Evolutionary conservation across 1,140 invertebrate species (phyloP).

Genomic region (Zelostemma sp.): DNA sequence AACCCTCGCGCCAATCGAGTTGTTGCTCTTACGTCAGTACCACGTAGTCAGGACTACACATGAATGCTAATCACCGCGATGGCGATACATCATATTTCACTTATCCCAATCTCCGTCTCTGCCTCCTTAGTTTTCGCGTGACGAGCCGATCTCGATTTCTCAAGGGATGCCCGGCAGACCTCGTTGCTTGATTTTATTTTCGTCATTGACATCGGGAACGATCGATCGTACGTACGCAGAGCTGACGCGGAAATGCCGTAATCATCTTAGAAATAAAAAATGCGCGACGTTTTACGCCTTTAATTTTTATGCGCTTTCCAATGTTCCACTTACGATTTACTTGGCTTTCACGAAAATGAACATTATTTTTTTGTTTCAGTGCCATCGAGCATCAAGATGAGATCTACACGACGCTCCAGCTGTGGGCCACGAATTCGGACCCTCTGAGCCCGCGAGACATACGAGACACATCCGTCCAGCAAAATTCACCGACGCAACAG

Average conservation of each 20-base stretch:
- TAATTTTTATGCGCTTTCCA: no score
- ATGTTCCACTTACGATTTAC: no score
- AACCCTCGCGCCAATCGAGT: conserved; percentile 17
- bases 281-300: no score
- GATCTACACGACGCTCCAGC: conserved; percentile 84
- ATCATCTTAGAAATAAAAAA: no score
- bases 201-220: conserved; percentile 8
- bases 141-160: conserved; percentile 1
- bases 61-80: neutral
- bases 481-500: no score
- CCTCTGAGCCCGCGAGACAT: neutral
- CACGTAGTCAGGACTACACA: no score
- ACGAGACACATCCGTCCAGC: no score
- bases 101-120: neutral
- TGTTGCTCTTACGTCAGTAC: conserved; percentile 5
- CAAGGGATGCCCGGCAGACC: conserved; percentile 7
- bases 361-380: conserved; percentile 73
- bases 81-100: neutral
- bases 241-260: no score
- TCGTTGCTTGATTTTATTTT: conserved; percentile 8
- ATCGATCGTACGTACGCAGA: conserved; percentile 1
- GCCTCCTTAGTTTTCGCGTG: neutral
- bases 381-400: conserved; percentile 88
- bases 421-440: conserved; percentile 53
- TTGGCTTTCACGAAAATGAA: no score